Evolutionary conservation across 1,140 invertebrate genomes (phyloP).

Genomic region (Cydia splendana): DNA sequence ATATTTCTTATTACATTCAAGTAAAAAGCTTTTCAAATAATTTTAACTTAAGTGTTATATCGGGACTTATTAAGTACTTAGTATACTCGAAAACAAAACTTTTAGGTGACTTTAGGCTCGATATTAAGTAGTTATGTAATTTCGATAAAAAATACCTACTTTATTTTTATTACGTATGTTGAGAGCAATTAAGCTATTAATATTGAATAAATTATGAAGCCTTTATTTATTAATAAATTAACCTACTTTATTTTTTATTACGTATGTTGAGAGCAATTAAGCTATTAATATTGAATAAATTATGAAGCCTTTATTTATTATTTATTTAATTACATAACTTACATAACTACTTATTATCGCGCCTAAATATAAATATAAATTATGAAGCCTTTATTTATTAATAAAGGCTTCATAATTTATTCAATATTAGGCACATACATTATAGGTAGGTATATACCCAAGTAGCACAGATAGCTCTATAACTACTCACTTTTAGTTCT

Average conservation of each 20-base stretch:
- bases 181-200: not conserved
- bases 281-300: not conserved
- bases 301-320: not conserved
- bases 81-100: not conserved
- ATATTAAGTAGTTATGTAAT: too few relatives aligned
- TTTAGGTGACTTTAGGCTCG: not conserved
- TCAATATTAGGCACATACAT: too few relatives aligned
- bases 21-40: too few relatives aligned
- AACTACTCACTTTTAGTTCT: too few relatives aligned
- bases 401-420: too few relatives aligned
- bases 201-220: not conserved
- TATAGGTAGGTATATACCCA: too few relatives aligned
- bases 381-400: not conserved
- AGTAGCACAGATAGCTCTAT: too few relatives aligned
- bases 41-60: too few relatives aligned
- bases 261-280: not conserved
- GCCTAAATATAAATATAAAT: not conserved
- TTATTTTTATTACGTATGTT: not conserved
- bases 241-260: not conserved
- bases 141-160: not conserved
- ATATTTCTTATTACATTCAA: too few relatives aligned
- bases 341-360: too few relatives aligned
- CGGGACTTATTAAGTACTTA: too few relatives aligned
- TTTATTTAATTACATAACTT: not conserved
- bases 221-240: too few relatives aligned